Evolutionary conservation across 1,140 invertebrate genomes (phyloP), one percentile per base, ranked within the genome.

Genomic region (Phymastichus coffea): DNA sequence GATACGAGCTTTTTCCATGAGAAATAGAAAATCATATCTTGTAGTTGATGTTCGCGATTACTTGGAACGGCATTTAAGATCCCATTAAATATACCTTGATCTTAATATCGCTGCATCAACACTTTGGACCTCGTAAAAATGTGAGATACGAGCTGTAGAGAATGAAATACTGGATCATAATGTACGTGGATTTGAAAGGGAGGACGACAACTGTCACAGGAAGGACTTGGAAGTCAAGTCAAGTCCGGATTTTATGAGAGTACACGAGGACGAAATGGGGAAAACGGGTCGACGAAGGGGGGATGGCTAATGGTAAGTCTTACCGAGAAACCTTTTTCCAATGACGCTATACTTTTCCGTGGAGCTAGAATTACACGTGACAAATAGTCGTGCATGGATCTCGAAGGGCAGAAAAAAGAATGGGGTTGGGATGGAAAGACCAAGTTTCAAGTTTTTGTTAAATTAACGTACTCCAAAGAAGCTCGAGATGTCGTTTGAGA

Each of bases 341-440:
- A 22, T 14, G 3, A 9, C 1, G n/a, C 46, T 30, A 8, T n/a
- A n/a, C 25, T 38, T 38, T 38, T 38, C 25, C 19, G 9, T n/a
- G 41, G 30, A 52, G 57, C 48, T 58, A 58, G 52, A 52, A 58
- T 58, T 58, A 58, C 43, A 25, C 51, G 26, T 44, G 47, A 52
- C 48, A 43, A 40, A 37, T 57, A n/a, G n/a, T n/a, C 3, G 37
- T 46, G 12, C 22, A 44, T 35, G 12, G 8, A 41, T 20, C 38
- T 22, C 15, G 14, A 8, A n/a, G n/a, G n/a, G n/a, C n/a, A n/a
- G n/a, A n/a, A n/a, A 48, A 40, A 52, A 40, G 40, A 48, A 4
- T 48, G 4, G 9, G 28, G 48, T 26, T 28, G 33, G 41, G 43
- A 57, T 57, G 41, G 30, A 49, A 57, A 49, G 23, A 30, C 56